Evolutionary conservation across 2,888 invertebrate genomes (phyloP).

Genomic region (Toxonevra muliebris): DNA sequence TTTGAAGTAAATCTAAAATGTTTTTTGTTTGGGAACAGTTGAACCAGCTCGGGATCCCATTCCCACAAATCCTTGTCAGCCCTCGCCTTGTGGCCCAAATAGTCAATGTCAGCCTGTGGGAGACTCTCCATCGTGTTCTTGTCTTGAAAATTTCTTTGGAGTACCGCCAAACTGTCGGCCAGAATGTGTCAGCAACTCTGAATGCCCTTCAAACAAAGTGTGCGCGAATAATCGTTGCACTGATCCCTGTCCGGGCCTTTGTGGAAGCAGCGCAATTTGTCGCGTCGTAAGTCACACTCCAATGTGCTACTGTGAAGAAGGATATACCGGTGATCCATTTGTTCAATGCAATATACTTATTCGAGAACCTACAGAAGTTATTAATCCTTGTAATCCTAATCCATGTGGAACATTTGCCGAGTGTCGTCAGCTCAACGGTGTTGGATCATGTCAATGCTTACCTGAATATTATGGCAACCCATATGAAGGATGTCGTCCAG

Average conservation of each 20-base stretch:
- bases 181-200: slow-evolving; percentile 80
- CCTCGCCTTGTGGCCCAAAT: slow-evolving; percentile 68
- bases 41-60: slow-evolving; percentile 50
- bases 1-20: background rate
- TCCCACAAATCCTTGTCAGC: slow-evolving; percentile 65
- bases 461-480: slow-evolving; percentile 80
- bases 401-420: slow-evolving; percentile 84
- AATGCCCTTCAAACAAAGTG: slow-evolving; percentile 74
- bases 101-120: slow-evolving; percentile 69
- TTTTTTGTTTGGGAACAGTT: slow-evolving; percentile 45
- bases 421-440: slow-evolving; percentile 73
- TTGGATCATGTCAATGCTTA: slow-evolving; percentile 77
- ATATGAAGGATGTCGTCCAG: slow-evolving; percentile 79
- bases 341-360: slow-evolving; percentile 68
- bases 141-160: slow-evolving; percentile 73
- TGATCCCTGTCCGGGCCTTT: slow-evolving; percentile 78
- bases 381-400: slow-evolving; percentile 76
- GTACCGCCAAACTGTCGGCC: slow-evolving; percentile 76
- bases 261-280: slow-evolving; percentile 78
- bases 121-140: slow-evolving; percentile 78
- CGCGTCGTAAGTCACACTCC: slow-evolving; percentile 81
- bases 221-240: slow-evolving; percentile 80
- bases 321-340: slow-evolving; percentile 62
- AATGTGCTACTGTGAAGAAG: slow-evolving; percentile 75
- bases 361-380: slow-evolving; percentile 52